These are phyloP conservation scores for Chrysogorgia sp. DNA, from an alignment of 92 coral and sea anemone genomes.

Conservation along the genomic window DNA sequence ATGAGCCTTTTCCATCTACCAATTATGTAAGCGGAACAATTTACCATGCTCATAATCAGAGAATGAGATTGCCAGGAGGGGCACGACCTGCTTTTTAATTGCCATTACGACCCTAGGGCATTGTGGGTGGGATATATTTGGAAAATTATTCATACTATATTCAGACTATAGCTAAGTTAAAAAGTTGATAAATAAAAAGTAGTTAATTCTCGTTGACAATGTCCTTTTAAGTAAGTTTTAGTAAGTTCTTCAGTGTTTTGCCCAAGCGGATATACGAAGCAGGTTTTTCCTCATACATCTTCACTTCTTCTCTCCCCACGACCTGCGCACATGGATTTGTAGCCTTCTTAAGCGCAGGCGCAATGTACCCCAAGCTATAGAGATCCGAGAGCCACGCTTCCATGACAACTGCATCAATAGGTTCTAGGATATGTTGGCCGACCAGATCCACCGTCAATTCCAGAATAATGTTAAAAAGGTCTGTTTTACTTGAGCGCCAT, in stretches of 20 bases:
- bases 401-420: constrained; percentile 73
- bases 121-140: too few relatives aligned
- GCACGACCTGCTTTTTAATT: too few relatives aligned
- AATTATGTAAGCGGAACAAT: too few relatives aligned
- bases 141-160: too few relatives aligned
- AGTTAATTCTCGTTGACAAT: too few relatives aligned
- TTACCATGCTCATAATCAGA: too few relatives aligned
- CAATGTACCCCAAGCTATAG: constrained; percentile 78
- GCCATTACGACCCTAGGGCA: too few relatives aligned
- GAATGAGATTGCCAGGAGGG: too few relatives aligned
- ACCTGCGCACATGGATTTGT: constrained; percentile 60
- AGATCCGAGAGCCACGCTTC: constrained; percentile 89
- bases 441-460: constrained; percentile 80
- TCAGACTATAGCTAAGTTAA: too few relatives aligned
- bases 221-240: neutral
- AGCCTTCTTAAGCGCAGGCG: constrained; percentile 59
- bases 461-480: constrained; percentile 76
- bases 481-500: constrained; percentile 74
- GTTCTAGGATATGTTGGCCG: constrained; percentile 68
- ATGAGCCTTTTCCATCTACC: too few relatives aligned
- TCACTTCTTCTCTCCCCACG: constrained; percentile 24
- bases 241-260: constrained; percentile 27
- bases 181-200: too few relatives aligned
- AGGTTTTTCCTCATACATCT: constrained; percentile 70
- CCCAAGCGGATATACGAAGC: constrained; percentile 77